Base-by-base conservation (phyloP, 92 coral and sea anemone genomes). In the Palythoa grandis region DNA sequence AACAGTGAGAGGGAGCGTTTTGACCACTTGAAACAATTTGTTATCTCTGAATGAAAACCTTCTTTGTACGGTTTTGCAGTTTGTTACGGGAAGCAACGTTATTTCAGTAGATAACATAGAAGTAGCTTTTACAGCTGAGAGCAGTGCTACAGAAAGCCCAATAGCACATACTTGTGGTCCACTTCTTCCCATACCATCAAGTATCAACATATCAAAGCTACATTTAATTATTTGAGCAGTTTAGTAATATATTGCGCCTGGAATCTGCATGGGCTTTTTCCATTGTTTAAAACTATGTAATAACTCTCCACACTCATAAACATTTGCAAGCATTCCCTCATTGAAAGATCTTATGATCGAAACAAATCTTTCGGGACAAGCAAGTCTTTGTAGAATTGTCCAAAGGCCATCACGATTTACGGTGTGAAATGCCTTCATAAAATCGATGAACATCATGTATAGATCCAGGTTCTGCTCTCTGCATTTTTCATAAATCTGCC, bases 161-260 rank as follows among this genome's bases (percentile, higher is more conserved):
- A 61, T 76, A 11, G 88, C 83, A 13, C 83, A 66, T 56, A 86
- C 88, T 14, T 86, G 76, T 86, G 88, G 82, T 19, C 87, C 82
- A 70, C 63, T 84, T 22, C 70, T 50, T 58, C 66, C 72, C 38
- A 53, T 70, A 5, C 67, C 87, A 35, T 43, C 65, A 38, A 83
- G n/a, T n/a, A n/a, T n/a, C n/a, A n/a, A n/a, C 87, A 24, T 83
- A 83, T 23, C 87, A 83, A 63, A 72, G 40, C 40, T 40, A 72
- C 23, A 72, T 38, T 72, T 54, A 72, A 54, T 54, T 72, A 2
- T 52, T 54, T 72, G 77, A 72, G 40, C 53, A 72, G 11, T 7
- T 72, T 16, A 72, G 25, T 39, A 52, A 52, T 72, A 72, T 12
- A 37, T 9, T 50, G 47, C 39, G 47, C 14, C 37, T 40, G 50